Evolutionary conservation across 2,888 invertebrate species (phyloP).

Genomic region (Brenthis ino): DNA sequence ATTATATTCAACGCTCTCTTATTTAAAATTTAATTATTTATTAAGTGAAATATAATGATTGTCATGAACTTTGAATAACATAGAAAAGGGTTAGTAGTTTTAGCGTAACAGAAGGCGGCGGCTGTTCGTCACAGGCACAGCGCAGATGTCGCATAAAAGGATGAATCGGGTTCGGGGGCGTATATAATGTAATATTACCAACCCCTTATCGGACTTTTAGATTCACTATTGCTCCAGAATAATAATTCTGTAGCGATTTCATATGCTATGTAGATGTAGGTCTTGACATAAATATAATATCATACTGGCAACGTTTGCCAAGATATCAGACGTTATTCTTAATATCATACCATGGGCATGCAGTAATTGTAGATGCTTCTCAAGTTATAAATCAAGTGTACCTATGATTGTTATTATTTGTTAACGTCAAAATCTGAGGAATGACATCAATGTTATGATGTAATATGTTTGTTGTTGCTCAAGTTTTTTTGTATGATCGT

Average conservation of each 20-base stretch:
- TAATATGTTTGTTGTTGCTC: no score
- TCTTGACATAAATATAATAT: neutral
- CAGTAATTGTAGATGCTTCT: neutral
- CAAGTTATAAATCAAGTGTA: no score
- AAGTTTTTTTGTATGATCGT: no score
- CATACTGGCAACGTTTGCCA: no score
- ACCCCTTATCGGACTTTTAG: conserved; percentile 37
- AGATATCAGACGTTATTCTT: neutral
- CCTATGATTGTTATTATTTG: no score
- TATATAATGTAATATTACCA: conserved; percentile 41
- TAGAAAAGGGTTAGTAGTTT: conserved; percentile 59
- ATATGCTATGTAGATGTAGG: neutral
- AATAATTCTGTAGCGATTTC: conserved; percentile 28
- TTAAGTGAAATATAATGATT: conserved; percentile 20
- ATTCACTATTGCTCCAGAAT: conserved; percentile 32
- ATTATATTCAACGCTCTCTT: neutral
- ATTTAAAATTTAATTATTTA: neutral
- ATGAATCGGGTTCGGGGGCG: conserved; percentile 39
- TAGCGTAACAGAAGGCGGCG: conserved; percentile 56
- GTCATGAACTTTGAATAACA: conserved; percentile 21
- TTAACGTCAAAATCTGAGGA: no score
- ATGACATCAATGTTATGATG: no score
- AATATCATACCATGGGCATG: no score
- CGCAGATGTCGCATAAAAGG: conserved; percentile 65
- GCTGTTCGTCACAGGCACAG: conserved; percentile 44